Base-by-base conservation (phyloP, 2,113 vertebrate species). In the Zosterops japonicus region DNA sequence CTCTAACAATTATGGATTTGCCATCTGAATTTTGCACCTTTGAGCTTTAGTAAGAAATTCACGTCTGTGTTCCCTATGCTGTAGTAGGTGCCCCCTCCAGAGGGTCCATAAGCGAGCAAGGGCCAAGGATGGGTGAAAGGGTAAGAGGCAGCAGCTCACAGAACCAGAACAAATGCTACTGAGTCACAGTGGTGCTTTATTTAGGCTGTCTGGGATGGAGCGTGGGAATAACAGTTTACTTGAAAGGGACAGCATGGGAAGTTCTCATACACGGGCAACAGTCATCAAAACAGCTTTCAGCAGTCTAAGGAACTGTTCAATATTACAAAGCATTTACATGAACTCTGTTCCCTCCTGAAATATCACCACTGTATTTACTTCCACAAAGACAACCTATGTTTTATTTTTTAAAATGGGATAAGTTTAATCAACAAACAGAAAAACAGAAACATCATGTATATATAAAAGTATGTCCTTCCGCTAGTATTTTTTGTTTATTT, bases 11-110 rank as follows among this genome's bases (percentile, higher is more conserved):
- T 76, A 83, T 7, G 9, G 15, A 44, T 52, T 67, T 75, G 28
- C 21, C 24, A 67, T 36, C 42, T 77, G 49, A 29, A 60, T 84
- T 84, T 52, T 63, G 41, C 13, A 72, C 14, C 39, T 55, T 16
- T 28, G 21, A 59, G 41, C 15, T 33, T 87, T 78, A 56, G 69
- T 31, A 82, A n/a, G 41, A 81, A 71, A 46, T 39, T 67, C n/a
- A 60, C 1, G 0, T 35, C 60, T 39, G 12, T 0, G 0, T 29
- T 83, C 55, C 31, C 18, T 49, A 31, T 0, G 0, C 13, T 29
- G 28, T 11, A 14, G 11, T 3, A 88, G 31, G 11, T 35, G 27
- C 2, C 25, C 46, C 9, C 31, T 68, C 21, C 25, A 27, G 16
- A 63, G 35, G 3, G 6, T 22, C 64, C 67, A 11, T 21, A 64